Percentiles rank a stretch among this genome's conserved stretches.
Conservation (phyloP, 2,888 invertebrate genomes). For the Sicus ferrugineus region DNA sequence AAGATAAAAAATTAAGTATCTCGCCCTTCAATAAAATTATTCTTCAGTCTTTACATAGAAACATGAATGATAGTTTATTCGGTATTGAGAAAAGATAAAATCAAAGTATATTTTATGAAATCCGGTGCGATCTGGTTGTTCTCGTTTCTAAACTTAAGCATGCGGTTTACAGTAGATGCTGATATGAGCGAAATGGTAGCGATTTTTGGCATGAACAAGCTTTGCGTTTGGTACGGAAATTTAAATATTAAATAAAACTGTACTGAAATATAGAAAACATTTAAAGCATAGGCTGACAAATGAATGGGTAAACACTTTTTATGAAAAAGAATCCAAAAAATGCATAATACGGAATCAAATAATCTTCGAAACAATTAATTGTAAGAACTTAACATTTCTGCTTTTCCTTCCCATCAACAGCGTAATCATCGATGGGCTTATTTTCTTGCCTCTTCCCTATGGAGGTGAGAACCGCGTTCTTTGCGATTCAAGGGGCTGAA, state of each 20-base stretch:
- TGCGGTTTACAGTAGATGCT: conserved; percentile 13
- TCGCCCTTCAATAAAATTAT: not conserved
- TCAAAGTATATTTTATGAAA: not conserved
- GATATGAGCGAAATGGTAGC: conserved; percentile 25
- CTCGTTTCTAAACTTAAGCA: conserved; percentile 7
- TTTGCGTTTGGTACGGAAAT: not conserved
- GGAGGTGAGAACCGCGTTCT: no score
- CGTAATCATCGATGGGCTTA: no score
- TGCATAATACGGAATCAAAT: no score
- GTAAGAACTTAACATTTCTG: no score
- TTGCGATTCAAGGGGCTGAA: no score
- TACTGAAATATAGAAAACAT: not conserved
- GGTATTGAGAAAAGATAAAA: not conserved
- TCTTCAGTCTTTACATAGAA: conserved; percentile 5
- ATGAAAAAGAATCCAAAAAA: no score
- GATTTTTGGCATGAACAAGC: conserved; percentile 14
- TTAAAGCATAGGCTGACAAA: not conserved
- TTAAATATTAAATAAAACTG: not conserved
- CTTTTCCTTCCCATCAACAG: no score
- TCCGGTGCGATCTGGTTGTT: conserved; percentile 1
- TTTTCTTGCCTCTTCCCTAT: no score
- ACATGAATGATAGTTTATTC: conserved; percentile 10
- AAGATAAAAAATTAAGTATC: no score
- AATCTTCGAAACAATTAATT: no score
- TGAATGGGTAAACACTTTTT: no score